Evolutionary conservation across 35 echinoderm and acorn worm species (phyloP).

Genomic region (Holothuria glaberrima): DNA sequence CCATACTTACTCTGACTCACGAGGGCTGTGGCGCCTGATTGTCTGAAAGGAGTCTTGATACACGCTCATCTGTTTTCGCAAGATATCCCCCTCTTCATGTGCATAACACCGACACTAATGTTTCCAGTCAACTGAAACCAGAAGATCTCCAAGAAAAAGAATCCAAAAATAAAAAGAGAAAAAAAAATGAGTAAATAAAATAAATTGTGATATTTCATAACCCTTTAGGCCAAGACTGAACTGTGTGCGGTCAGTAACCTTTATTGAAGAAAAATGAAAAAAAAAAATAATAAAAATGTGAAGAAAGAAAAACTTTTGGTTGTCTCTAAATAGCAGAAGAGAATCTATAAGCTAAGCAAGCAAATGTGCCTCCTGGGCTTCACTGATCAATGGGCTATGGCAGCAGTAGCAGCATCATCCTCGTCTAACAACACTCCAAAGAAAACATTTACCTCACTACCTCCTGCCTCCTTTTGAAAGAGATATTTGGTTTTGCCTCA

Average conservation of each 20-base stretch:
- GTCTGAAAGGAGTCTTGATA: constrained; percentile 43
- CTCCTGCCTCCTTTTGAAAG: neutral
- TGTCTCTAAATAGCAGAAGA: constrained; percentile 42
- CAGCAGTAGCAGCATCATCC: neutral
- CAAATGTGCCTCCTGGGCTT: constrained; percentile 26
- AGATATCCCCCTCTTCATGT: constrained; percentile 53
- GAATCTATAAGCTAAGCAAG: constrained; percentile 17
- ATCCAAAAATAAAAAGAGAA: neutral
- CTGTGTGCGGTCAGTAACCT: constrained; percentile 62
- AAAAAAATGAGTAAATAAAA: neutral
- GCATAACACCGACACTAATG: constrained; percentile 61
- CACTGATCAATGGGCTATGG: constrained; percentile 29
- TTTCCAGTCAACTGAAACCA: constrained; percentile 61
- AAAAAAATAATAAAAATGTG: neutral
- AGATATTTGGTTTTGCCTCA: constrained; percentile 2
- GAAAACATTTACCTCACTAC: constrained; percentile 21
- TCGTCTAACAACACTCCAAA: constrained; percentile 3
- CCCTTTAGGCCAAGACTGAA: constrained; percentile 61
- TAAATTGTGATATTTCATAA: constrained; percentile 61
- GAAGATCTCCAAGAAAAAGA: constrained; percentile 13
- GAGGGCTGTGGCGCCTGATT: constrained; percentile 47
- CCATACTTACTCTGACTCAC: constrained; percentile 30
- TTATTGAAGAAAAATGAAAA: constrained; percentile 34
- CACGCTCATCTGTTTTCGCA: constrained; percentile 55
- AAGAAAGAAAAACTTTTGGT: neutral